Evolutionary conservation across 2,888 invertebrate species (phyloP).

Genomic region (Oscheius sp.): DNA sequence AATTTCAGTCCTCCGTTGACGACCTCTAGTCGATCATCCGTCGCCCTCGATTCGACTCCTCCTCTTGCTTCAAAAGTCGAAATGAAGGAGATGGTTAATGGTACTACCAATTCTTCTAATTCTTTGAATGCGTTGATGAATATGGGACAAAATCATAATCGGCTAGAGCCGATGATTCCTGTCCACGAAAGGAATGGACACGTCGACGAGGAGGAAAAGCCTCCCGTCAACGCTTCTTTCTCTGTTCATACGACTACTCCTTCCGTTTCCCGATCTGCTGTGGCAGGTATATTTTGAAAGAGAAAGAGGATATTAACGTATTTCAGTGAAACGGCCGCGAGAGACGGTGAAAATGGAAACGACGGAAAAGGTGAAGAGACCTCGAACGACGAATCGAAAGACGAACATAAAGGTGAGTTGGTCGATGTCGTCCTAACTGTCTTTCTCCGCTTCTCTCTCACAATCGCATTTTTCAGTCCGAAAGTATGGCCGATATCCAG

Average conservation of each 20-base stretch:
- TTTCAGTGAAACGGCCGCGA: slow-evolving; percentile 19
- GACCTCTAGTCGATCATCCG: slow-evolving; percentile 45
- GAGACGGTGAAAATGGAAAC: slow-evolving; percentile 12
- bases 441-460: background rate
- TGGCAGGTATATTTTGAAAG: background rate
- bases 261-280: background rate
- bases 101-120: slow-evolving; percentile 3
- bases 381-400: slow-evolving; percentile 24
- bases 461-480: slow-evolving; percentile 17
- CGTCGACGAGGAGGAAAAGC: slow-evolving; percentile 16
- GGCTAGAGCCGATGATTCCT: slow-evolving; percentile 19
- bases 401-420: slow-evolving; percentile 29
- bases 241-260: slow-evolving; percentile 11
- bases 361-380: slow-evolving; percentile 33
- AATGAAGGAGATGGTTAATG: background rate
- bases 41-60: slow-evolving; percentile 45
- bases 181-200: slow-evolving; percentile 22
- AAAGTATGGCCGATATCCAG: slow-evolving; percentile 19
- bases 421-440: too few species aligned
- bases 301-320: background rate
- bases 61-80: slow-evolving; percentile 30
- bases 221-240: background rate
- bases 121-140: slow-evolving; percentile 26
- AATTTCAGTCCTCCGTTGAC: slow-evolving; percentile 49
- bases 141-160: slow-evolving; percentile 37